Evolutionary conservation across 1,140 invertebrate genomes (phyloP), one percentile per base, ranked within the genome.

Genomic region (Nixonia krombeini): DNA sequence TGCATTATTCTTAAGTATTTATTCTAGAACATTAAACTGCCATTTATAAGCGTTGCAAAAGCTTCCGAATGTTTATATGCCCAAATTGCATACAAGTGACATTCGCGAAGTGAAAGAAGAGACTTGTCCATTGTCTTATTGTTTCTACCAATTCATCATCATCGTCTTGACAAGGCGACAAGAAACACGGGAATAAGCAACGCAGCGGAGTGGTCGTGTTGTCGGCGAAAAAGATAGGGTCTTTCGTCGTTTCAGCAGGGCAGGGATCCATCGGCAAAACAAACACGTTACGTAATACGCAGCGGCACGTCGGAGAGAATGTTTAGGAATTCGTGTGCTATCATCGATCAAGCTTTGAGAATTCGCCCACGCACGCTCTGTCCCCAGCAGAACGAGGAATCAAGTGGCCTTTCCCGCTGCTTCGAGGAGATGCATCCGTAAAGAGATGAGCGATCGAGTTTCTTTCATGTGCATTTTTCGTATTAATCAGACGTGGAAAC

Each of bases 71-170:
- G n/a, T n/a, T n/a, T n/a, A n/a, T n/a, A n/a, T n/a, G n/a, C n/a
- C n/a, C n/a, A n/a, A n/a, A n/a, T n/a, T n/a, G n/a, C n/a, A n/a
- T n/a, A n/a, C n/a, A n/a, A n/a, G n/a, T n/a, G n/a, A n/a, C n/a
- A n/a, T n/a, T n/a, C n/a, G n/a, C n/a, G n/a, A n/a, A n/a, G n/a
- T n/a, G n/a, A n/a, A n/a, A n/a, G n/a, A n/a, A n/a, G n/a, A 26
- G 9, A 26, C 25, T 65, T n/a, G n/a, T n/a, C n/a, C n/a, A n/a
- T n/a, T n/a, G n/a, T n/a, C n/a, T 66, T 66, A 59, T 59, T 66
- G 50, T 59, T 66, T 66, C 29, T 50, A 55, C 33, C 64, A 51
- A 61, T 61, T 56, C 56, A 61, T 67, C 56, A 67, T 61, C 64
- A 56, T 67, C 50, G 29, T 33, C 53, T 40, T 56, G 64, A 67